Evolutionary conservation across 2,797 vertebrate species (phyloP).

Genomic region (Epinephelus awoara): DNA sequence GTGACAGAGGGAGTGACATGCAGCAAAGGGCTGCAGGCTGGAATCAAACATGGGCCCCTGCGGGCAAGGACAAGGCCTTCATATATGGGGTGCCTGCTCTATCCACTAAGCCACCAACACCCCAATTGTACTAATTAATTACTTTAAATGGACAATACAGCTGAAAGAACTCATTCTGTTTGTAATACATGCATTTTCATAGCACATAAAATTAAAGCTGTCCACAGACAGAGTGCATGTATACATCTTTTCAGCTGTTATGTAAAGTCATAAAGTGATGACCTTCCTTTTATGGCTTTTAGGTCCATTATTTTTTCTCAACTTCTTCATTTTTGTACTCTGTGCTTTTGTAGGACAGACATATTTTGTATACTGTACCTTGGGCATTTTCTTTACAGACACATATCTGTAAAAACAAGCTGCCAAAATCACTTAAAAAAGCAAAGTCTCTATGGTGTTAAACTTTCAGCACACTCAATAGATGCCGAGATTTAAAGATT

Average conservation of each 20-base stretch:
- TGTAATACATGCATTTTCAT: neutral
- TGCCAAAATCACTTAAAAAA: slow-evolving; percentile 37
- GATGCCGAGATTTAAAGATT: slow-evolving; percentile 49
- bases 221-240: neutral
- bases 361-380: neutral
- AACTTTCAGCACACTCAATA: slow-evolving; percentile 20
- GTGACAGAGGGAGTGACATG: too few species aligned
- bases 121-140: too few species aligned
- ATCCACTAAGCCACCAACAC: too few species aligned
- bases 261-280: too few species aligned
- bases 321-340: neutral
- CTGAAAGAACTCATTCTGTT: too few species aligned
- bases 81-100: too few species aligned
- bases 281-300: neutral
- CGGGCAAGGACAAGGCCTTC: too few species aligned
- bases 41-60: too few species aligned
- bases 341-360: neutral
- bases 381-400: slow-evolving; percentile 8
- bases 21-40: too few species aligned
- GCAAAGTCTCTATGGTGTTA: slow-evolving; percentile 24
- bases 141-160: too few species aligned
- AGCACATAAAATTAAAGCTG: neutral
- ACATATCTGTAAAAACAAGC: slow-evolving; percentile 25
- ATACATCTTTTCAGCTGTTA: neutral
- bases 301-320: neutral